A percentile compares a stretch with the other conserved stretches of the same genome.
phyloP scores from a whole-genome alignment of 2,888 invertebrate genomes.

The Euplagia quadripunctaria region DNA sequence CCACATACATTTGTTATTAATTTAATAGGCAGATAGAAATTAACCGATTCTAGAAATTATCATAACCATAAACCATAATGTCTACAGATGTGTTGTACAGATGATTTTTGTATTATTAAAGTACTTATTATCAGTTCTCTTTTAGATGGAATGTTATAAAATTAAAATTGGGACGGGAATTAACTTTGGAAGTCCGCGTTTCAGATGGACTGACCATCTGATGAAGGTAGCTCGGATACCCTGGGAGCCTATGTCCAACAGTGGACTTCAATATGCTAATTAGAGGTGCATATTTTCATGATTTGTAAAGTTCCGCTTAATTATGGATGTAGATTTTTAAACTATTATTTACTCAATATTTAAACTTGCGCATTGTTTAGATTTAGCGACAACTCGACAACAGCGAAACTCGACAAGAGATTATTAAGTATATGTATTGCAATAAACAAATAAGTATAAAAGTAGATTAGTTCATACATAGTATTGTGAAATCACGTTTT shows the following conservation, averaged over 20 bases:
- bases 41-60: neutral
- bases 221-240: too few species aligned
- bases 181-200: too few species aligned
- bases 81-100: too few species aligned
- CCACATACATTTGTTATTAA: slow-evolving; percentile 48
- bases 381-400: neutral
- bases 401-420: neutral
- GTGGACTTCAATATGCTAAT: too few species aligned
- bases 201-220: too few species aligned
- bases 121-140: neutral
- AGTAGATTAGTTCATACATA: neutral
- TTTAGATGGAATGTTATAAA: too few species aligned
- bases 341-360: neutral
- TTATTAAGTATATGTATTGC: neutral
- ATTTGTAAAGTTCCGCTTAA: neutral
- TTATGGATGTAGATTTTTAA: neutral
- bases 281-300: neutral
- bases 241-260: too few species aligned
- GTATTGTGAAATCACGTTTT: neutral
- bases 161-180: too few species aligned
- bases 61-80: too few species aligned
- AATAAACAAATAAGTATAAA: neutral
- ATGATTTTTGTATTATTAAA: slow-evolving; percentile 1
- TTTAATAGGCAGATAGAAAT: too few species aligned
- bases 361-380: neutral